phyloP scores from a whole-genome alignment of 2,797 vertebrate species.

The Spinus olivaceus region DNA sequence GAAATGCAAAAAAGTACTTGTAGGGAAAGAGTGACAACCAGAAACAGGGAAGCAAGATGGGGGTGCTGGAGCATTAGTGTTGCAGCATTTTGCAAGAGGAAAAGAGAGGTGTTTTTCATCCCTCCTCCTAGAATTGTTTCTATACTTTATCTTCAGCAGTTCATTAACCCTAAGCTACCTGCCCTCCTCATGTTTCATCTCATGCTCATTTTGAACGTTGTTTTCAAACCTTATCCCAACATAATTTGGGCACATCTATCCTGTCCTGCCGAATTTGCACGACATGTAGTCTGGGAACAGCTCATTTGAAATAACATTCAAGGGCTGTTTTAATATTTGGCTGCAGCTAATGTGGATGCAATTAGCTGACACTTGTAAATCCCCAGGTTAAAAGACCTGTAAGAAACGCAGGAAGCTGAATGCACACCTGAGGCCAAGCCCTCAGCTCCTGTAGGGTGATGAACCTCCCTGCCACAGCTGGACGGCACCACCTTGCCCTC shows the following conservation, averaged over 20 bases:
- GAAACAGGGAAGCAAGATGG: neutral
- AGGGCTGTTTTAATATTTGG: neutral
- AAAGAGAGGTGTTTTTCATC: neutral
- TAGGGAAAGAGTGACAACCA: neutral
- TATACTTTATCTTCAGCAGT: neutral
- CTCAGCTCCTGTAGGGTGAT: neutral
- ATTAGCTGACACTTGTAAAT: slow-evolving; percentile 46
- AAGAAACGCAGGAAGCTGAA: slow-evolving; percentile 16
- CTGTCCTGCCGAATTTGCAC: neutral
- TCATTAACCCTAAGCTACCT: neutral
- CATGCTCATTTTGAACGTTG: neutral
- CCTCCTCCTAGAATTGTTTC: neutral
- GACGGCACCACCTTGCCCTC: neutral
- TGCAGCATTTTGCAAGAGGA: neutral
- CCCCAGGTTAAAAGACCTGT: neutral
- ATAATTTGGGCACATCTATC: neutral
- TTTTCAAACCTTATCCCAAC: neutral
- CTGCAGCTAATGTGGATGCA: neutral
- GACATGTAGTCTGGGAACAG: neutral
- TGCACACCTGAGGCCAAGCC: neutral
- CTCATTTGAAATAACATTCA: neutral
- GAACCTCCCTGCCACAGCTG: neutral
- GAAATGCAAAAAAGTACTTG: neutral
- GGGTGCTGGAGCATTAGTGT: neutral
- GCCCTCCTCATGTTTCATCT: neutral